A percentile compares a stretch with the other conserved stretches of the same genome.
These are phyloP conservation scores for Meiosimyza decipiens DNA, from an alignment of 2,888 invertebrate genomes.

Conservation along the genomic window DNA sequence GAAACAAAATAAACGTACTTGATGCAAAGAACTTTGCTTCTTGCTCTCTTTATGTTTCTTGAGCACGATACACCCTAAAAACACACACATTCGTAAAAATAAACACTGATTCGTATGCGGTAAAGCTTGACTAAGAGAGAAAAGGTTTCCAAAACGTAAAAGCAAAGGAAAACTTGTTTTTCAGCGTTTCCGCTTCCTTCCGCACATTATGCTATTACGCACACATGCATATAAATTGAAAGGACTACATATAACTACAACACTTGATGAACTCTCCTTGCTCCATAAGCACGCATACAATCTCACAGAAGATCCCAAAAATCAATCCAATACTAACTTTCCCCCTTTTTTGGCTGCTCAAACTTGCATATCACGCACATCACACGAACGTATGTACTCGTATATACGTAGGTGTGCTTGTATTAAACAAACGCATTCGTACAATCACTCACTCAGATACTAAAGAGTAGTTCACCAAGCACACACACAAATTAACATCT, in stretches of 20 bases:
- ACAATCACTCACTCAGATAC: constrained; percentile 2
- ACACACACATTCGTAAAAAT: background rate
- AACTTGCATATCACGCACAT: constrained; percentile 31
- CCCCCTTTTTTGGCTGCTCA: constrained; percentile 16
- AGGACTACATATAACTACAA: no score
- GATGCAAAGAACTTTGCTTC: no score
- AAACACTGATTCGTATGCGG: background rate
- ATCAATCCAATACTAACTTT: constrained; percentile 36
- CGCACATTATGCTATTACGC: background rate
- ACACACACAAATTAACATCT: background rate
- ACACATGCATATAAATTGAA: background rate
- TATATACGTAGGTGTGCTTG: background rate
- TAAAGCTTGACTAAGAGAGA: background rate
- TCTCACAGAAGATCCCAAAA: constrained; percentile 26
- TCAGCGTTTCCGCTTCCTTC: constrained; percentile 22
- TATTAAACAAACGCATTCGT: background rate
- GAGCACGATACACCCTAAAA: background rate
- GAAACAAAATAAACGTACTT: no score
- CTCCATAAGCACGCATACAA: background rate
- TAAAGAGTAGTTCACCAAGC: no score
- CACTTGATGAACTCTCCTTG: no score
- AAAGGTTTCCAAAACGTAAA: background rate
- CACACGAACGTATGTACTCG: constrained; percentile 23
- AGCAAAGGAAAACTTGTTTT: constrained; percentile 25
- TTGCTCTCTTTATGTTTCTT: no score